Percentiles rank a stretch among this genome's conserved stretches.
These are phyloP conservation scores for Ptilodon capucinus DNA, from an alignment of 2,888 invertebrate species.

Conservation along the genomic window DNA sequence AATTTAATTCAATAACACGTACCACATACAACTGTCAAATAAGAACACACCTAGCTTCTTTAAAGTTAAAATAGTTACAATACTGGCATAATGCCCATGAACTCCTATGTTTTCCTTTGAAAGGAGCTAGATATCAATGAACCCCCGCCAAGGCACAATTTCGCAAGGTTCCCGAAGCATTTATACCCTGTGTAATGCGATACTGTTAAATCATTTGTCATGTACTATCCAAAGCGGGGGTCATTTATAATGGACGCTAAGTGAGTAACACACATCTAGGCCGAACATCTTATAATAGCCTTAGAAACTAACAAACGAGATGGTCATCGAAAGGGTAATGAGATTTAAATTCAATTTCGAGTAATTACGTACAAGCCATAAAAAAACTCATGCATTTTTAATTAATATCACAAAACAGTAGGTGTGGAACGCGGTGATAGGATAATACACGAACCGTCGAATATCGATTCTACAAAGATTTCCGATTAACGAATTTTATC, in stretches of 20 bases:
- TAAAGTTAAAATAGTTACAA: neutral
- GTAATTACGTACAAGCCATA: slow-evolving; percentile 16
- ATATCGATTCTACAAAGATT: neutral
- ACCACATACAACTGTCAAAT: slow-evolving; percentile 26
- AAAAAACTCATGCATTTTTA: neutral
- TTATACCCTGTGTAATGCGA: slow-evolving; percentile 54
- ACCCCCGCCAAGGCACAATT: slow-evolving; percentile 43
- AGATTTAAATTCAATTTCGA: slow-evolving; percentile 26
- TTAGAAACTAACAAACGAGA: slow-evolving; percentile 46
- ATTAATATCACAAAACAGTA: neutral
- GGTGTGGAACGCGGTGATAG: neutral
- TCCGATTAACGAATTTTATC: neutral
- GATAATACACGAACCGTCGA: neutral
- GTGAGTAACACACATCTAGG: slow-evolving; percentile 42
- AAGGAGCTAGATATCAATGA: slow-evolving; percentile 15
- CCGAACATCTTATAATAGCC: slow-evolving; percentile 36
- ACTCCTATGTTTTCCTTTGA: no score
- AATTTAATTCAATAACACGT: slow-evolving; percentile 19
- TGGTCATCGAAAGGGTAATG: slow-evolving; percentile 32
- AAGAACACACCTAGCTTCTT: slow-evolving; percentile 12
- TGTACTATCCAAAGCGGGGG: slow-evolving; percentile 39
- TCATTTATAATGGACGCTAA: slow-evolving; percentile 39
- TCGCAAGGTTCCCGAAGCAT: slow-evolving; percentile 26
- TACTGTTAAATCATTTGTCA: slow-evolving; percentile 51
- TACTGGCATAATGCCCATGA: neutral